A percentile compares a stretch with the other conserved stretches of the same genome.
These are phyloP conservation scores for Xenopus laevis DNA, from an alignment of 2,113 vertebrate species.

Conservation along the genomic window DNA sequence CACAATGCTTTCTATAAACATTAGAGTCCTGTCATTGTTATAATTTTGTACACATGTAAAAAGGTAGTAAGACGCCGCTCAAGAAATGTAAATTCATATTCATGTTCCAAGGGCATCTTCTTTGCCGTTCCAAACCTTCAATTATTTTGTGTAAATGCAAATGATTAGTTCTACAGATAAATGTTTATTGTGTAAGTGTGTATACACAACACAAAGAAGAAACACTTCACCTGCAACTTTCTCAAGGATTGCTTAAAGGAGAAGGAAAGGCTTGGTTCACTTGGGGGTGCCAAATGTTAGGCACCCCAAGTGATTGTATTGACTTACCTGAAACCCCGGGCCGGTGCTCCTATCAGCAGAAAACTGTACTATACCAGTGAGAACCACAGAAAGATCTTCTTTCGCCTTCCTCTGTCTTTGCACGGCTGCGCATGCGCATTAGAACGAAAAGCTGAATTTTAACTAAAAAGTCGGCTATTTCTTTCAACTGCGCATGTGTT, in stretches of 20 bases:
- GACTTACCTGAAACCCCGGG: too few relatives aligned
- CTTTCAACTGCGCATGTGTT: too few relatives aligned
- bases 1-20: not conserved
- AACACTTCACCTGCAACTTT: not conserved
- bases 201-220: not conserved
- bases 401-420: too few relatives aligned
- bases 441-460: too few relatives aligned
- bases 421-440: too few relatives aligned
- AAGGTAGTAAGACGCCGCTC: not conserved
- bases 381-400: too few relatives aligned
- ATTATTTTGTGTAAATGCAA: not conserved
- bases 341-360: too few relatives aligned
- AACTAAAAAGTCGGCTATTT: too few relatives aligned
- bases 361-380: too few relatives aligned
- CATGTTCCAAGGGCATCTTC: conserved; percentile 17
- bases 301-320: too few relatives aligned
- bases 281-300: too few relatives aligned
- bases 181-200: not conserved
- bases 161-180: not conserved
- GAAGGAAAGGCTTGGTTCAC: not conserved
- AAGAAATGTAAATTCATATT: not conserved
- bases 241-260: too few relatives aligned
- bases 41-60: not conserved
- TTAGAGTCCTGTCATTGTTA: not conserved
- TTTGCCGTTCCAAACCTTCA: not conserved